Conservation (phyloP, 2,888 invertebrate species). For the Linnaemya tessellans region DNA sequence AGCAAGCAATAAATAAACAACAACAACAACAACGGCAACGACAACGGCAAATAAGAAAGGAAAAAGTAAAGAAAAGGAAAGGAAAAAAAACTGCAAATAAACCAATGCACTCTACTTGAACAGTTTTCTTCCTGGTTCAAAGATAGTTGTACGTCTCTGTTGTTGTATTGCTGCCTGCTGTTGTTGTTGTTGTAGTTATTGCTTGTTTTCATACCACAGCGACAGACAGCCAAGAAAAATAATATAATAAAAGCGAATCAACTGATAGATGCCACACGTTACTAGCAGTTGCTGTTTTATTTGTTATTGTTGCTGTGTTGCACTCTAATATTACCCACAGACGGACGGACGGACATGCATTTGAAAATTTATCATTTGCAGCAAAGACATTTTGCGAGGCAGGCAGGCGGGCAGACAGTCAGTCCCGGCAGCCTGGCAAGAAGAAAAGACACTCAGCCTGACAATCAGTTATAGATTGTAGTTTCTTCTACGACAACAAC, state of each 20-base stretch:
- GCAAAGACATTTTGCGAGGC: conserved; percentile 58
- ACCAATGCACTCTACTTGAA: conserved; percentile 73
- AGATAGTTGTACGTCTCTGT: conserved; percentile 71
- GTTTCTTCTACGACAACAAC: neutral
- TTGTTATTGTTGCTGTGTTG: conserved; percentile 49
- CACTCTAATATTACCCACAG: conserved; percentile 46
- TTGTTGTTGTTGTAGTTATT: conserved; percentile 46
- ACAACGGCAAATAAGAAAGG: conserved; percentile 19
- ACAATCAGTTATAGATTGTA: conserved; percentile 56
- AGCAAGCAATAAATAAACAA: neutral
- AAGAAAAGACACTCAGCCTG: conserved; percentile 29
- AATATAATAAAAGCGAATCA: conserved; percentile 58
- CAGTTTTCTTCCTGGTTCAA: conserved; percentile 82
- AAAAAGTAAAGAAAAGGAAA: conserved; percentile 21
- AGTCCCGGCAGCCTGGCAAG: conserved; percentile 26
- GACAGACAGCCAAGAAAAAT: conserved; percentile 7
- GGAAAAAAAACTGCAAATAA: conserved; percentile 64
- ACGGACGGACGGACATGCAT: conserved; percentile 56
- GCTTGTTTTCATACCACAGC: conserved; percentile 55
- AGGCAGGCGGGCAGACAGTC: conserved; percentile 19
- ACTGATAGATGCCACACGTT: conserved; percentile 72
- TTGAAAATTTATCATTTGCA: conserved; percentile 71
- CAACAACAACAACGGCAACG: conserved; percentile 15
- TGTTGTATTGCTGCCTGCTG: conserved; percentile 39
- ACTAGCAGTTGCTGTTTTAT: conserved; percentile 46